Base-by-base conservation (phyloP, 2,113 vertebrate genomes). In the Nibea albiflora region DNA sequence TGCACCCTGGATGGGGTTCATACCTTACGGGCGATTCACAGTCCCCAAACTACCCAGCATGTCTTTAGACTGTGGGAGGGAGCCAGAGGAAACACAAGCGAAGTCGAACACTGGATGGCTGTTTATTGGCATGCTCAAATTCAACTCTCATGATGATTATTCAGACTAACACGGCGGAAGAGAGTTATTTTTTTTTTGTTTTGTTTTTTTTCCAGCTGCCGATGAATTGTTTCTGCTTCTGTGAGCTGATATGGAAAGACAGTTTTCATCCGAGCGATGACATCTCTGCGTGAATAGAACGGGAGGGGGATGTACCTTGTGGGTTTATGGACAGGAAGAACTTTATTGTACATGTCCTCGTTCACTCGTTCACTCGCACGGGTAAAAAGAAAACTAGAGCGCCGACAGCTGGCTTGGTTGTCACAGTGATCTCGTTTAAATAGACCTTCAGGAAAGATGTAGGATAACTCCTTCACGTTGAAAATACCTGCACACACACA, bases 341-440 rank as follows among this genome's bases (percentile, higher is more conserved):
- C 8, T 39, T 39, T 2, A 39, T 39, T 39, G 35, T 46, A 46
- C 44, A 15, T 4, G 3, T 28, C 52, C n/a, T 15, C 9, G 15
- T 65, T 15, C 5, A 16, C 26, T n/a, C 61, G 28, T n/a, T n/a
- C 52, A 2, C 19, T 20, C 16, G 20, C 49, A 46, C 53, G 1
- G 3, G 20, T n/a, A 17, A 73, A 63, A 56, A 12, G 47, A 61
- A 73, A 82, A 56, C 31, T 50, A 60, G 49, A 60, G 42, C n/a
- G 19, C 75, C 17, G 35, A 63, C 76, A 80, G 31, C 66, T 77
- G 67, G 67, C 28, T 28, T 49, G n/a, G 35, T 50, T 63, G 50
- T 57, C 61, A 26, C 63, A 52, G 19, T 81, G 62, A 15, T 46
- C 58, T 74, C 0, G 5, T 81, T 88, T 83, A 15, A 20, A 71